Conservation (phyloP, 2,888 invertebrate species). For the Teleogryllus oceanicus region DNA sequence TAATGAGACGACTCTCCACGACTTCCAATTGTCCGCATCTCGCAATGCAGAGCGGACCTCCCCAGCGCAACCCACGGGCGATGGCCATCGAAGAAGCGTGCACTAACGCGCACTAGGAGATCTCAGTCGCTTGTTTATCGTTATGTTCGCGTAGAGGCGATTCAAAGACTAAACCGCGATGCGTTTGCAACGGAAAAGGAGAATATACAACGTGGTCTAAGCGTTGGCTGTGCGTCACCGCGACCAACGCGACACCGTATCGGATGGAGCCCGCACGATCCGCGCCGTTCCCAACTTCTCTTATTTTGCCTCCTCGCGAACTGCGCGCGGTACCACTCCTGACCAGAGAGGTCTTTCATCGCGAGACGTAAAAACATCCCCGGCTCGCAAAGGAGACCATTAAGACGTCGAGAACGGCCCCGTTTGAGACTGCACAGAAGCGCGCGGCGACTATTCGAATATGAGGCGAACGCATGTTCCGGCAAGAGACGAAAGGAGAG, state of each 20-base stretch:
- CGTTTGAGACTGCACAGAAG: neutral
- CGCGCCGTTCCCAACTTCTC: neutral
- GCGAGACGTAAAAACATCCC: neutral
- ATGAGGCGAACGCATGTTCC: neutral
- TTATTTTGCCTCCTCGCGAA: neutral
- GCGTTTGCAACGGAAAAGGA: neutral
- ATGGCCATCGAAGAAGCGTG: too few species aligned
- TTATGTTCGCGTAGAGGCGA: neutral
- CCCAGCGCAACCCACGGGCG: too few species aligned
- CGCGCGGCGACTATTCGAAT: neutral
- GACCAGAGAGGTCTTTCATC: neutral
- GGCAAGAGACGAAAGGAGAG: too few species aligned
- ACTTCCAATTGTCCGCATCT: neutral
- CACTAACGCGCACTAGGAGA: too few species aligned
- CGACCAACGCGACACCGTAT: neutral
- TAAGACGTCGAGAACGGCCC: neutral
- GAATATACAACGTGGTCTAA: neutral
- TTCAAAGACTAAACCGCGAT: neutral
- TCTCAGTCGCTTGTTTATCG: neutral
- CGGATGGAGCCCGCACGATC: neutral
- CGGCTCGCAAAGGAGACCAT: neutral
- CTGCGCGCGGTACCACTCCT: neutral
- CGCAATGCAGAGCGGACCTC: neutral
- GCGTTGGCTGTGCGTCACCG: neutral
- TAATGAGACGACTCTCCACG: neutral